phyloP scores from a whole-genome alignment of 2,113 vertebrate species.

The Garra rufa region DNA sequence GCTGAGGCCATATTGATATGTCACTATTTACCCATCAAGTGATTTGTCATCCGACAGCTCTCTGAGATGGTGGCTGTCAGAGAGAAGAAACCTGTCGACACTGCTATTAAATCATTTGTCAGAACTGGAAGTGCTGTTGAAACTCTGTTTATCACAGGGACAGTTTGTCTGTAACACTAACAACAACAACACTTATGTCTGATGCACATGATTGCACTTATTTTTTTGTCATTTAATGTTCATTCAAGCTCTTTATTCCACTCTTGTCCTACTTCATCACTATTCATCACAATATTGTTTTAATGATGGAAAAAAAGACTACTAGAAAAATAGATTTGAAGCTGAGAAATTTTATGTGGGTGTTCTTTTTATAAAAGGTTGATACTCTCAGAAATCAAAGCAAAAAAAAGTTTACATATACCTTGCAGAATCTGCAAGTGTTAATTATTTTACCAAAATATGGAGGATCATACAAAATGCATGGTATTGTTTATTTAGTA shows the following conservation, averaged over 20 bases:
- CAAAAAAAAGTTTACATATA: too few species aligned
- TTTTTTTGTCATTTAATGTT: not conserved
- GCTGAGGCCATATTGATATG: conserved; percentile 17
- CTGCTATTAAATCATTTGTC: conserved; percentile 3
- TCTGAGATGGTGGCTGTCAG: conserved; percentile 2
- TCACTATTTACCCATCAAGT: conserved; percentile 26
- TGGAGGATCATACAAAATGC: too few species aligned
- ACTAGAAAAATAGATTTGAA: not conserved
- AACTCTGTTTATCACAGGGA: not conserved
- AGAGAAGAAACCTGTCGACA: not conserved
- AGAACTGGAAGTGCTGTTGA: not conserved
- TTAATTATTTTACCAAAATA: too few species aligned
- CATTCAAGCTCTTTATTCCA: not conserved
- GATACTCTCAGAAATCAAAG: not conserved
- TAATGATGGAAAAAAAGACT: too few species aligned
- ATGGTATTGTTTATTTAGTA: too few species aligned
- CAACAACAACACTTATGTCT: not conserved
- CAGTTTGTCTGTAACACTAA: not conserved
- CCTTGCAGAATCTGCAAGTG: too few species aligned
- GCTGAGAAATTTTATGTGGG: not conserved
- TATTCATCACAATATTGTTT: too few species aligned
- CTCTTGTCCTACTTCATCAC: not conserved
- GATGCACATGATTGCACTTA: not conserved
- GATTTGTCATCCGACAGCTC: not conserved
- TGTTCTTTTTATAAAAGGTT: not conserved